Conservation (phyloP, 2,113 vertebrate genomes). For the Salvelinus alpinus region DNA sequence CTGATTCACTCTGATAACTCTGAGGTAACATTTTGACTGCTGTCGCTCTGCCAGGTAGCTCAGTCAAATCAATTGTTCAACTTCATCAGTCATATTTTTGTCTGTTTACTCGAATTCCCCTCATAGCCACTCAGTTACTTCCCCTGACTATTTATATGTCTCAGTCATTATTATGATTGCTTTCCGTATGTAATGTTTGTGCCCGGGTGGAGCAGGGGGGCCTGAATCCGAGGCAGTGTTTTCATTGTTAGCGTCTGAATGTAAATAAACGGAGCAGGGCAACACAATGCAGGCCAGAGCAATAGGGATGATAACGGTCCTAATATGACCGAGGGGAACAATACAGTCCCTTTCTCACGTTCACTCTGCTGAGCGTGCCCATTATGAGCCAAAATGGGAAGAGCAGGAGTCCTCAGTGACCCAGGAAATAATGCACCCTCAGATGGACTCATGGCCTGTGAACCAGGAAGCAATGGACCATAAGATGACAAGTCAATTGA, state of each 20-base stretch:
- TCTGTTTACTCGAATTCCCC: slow-evolving; percentile 63
- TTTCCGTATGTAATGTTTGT: slow-evolving; percentile 62
- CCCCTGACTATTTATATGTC: slow-evolving; percentile 68
- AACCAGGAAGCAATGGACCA: not conserved
- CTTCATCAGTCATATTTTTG: slow-evolving; percentile 66
- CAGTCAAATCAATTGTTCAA: slow-evolving; percentile 56
- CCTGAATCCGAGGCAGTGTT: slow-evolving; percentile 54
- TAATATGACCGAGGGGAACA: slow-evolving; percentile 67
- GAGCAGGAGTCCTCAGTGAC: slow-evolving; percentile 33
- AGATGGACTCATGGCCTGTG: slow-evolving; percentile 47
- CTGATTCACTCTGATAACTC: slow-evolving; percentile 26
- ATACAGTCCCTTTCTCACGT: slow-evolving; percentile 62
- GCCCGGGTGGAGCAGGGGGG: slow-evolving; percentile 46
- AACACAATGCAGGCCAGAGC: slow-evolving; percentile 64
- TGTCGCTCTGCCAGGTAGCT: slow-evolving; percentile 66
- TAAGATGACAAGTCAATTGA: slow-evolving; percentile 16
- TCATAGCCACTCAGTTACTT: slow-evolving; percentile 61
- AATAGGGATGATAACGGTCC: slow-evolving; percentile 67
- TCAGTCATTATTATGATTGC: slow-evolving; percentile 73
- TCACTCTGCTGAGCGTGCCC: slow-evolving; percentile 54
- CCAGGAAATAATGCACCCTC: slow-evolving; percentile 27
- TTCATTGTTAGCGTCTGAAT: slow-evolving; percentile 67
- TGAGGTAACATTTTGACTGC: slow-evolving; percentile 28
- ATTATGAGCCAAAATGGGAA: slow-evolving; percentile 61
- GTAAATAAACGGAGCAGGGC: slow-evolving; percentile 68